Evolutionary conservation across 2,888 invertebrate species (phyloP).

Genomic region (Cyclophora punctaria): DNA sequence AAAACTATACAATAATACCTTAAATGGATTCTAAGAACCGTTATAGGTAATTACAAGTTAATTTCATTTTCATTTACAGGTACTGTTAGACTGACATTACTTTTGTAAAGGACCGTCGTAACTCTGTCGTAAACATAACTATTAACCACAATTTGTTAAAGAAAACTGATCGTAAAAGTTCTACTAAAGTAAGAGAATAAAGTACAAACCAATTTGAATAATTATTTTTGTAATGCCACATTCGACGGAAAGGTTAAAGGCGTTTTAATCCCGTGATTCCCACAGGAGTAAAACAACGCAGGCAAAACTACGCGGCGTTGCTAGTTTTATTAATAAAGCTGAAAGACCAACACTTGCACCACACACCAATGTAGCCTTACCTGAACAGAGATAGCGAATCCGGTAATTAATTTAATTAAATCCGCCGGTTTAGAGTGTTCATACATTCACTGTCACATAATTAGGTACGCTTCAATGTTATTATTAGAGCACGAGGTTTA

Average conservation of each 20-base stretch:
- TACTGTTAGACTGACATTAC: neutral
- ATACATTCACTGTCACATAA: conserved; percentile 1
- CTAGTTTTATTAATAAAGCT: neutral
- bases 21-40: no score
- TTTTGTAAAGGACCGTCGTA: neutral
- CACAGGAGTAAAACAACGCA: neutral
- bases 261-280: neutral
- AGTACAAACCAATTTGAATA: neutral
- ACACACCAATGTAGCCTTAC: conserved; percentile 22
- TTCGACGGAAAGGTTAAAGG: neutral
- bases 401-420: conserved; percentile 59
- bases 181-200: neutral
- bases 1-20: no score
- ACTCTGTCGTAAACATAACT: neutral
- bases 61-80: neutral
- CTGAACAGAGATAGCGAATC: conserved; percentile 31
- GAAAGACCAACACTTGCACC: conserved; percentile 7
- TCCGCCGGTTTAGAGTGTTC: conserved; percentile 14
- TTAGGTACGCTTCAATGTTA: neutral
- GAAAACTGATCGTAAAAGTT: neutral
- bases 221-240: neutral
- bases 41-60: no score
- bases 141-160: neutral
- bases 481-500: no score
- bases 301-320: neutral